Conservation (phyloP, 2,888 invertebrate species). For the Galerucella calmariensis region DNA sequence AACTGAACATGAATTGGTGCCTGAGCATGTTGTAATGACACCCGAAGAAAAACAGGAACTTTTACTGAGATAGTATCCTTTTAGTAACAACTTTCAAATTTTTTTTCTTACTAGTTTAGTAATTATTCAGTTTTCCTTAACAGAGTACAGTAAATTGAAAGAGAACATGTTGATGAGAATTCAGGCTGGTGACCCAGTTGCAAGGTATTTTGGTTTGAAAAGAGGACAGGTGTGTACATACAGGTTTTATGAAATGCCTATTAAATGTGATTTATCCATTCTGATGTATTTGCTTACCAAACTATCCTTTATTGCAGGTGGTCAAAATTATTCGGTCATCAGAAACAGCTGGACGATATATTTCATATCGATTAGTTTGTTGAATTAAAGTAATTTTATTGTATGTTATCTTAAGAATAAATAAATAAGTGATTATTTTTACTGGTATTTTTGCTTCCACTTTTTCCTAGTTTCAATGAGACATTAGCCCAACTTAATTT, state of each 20-base stretch:
- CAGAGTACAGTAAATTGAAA: slow-evolving; percentile 82
- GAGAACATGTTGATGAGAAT: slow-evolving; percentile 99
- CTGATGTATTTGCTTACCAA: not conserved
- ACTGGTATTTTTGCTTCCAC: not conserved
- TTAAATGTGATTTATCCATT: not conserved
- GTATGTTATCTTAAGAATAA: slow-evolving; percentile 15
- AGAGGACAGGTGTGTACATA: slow-evolving; percentile 85
- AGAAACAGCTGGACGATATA: slow-evolving; percentile 98
- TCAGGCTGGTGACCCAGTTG: slow-evolving; percentile 98
- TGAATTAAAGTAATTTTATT: slow-evolving; percentile 54
- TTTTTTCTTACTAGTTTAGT: not conserved
- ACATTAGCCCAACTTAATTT: not conserved
- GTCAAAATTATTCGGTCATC: slow-evolving; percentile 98
- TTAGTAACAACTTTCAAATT: slow-evolving; percentile 22
- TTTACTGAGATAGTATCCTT: slow-evolving; percentile 84
- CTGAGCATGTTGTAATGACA: slow-evolving; percentile 98
- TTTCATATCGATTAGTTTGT: slow-evolving; percentile 95
- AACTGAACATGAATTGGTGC: slow-evolving; percentile 97
- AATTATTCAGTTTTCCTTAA: slow-evolving; percentile 40
- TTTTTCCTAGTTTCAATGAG: not conserved
- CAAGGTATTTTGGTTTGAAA: slow-evolving; percentile 97
- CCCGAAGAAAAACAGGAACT: slow-evolving; percentile 98
- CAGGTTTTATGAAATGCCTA: not conserved
- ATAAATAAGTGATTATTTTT: not conserved
- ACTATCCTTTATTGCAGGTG: slow-evolving; percentile 71